These are phyloP conservation scores for Hippoglossus stenolepis DNA, from an alignment of 2,113 vertebrate species.

Conservation along the genomic window DNA sequence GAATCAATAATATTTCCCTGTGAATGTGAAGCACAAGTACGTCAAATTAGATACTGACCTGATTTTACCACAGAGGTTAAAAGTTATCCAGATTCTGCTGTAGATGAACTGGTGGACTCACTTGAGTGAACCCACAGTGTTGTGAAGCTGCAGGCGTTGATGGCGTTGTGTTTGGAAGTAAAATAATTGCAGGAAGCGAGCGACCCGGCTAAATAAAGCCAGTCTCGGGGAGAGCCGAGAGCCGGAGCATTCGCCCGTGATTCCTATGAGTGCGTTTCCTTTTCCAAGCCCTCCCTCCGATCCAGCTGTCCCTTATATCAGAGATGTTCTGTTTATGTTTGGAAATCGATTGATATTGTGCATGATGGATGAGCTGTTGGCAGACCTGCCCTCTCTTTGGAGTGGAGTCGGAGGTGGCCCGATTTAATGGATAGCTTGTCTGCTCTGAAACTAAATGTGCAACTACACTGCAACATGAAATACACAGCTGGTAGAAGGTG, in stretches of 20 bases:
- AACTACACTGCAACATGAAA: constrained; percentile 80
- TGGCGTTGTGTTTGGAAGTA: constrained; percentile 78
- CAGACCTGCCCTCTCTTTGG: constrained; percentile 79
- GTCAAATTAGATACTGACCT: not conserved
- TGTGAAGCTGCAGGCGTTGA: constrained; percentile 62
- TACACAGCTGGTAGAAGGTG: constrained; percentile 39
- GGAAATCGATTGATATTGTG: constrained; percentile 83
- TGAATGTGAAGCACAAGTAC: not conserved
- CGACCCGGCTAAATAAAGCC: constrained; percentile 79
- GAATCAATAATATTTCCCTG: not conserved
- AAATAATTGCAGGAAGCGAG: constrained; percentile 82
- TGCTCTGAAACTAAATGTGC: constrained; percentile 76
- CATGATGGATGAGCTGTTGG: constrained; percentile 84
- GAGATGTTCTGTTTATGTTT: constrained; percentile 85
- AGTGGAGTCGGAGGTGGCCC: constrained; percentile 80
- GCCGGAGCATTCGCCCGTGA: constrained; percentile 76
- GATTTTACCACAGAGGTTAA: constrained; percentile 54
- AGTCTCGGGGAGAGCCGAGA: constrained; percentile 70
- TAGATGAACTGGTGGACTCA: constrained; percentile 65
- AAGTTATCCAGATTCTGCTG: constrained; percentile 35
- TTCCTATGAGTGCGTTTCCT: constrained; percentile 77
- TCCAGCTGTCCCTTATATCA: constrained; percentile 82
- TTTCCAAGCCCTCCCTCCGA: constrained; percentile 54
- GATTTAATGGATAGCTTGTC: constrained; percentile 84
- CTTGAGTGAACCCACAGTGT: constrained; percentile 70